Conservation (phyloP, 2,797 vertebrate species). For the Amphiprion clarkii region DNA sequence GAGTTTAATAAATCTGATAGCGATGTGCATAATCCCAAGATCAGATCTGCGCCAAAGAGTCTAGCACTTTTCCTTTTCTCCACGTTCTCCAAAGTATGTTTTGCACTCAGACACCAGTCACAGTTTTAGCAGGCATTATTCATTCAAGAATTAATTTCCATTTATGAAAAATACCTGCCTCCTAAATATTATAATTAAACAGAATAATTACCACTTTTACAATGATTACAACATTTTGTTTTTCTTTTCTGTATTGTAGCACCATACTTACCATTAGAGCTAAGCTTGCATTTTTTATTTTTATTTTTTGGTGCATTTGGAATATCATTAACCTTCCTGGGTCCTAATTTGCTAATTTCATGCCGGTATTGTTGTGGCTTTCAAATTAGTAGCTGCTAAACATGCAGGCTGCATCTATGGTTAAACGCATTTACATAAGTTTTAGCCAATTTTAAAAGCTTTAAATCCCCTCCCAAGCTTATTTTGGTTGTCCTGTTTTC, state of each 20-base stretch:
- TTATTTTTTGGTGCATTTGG: conserved; percentile 12
- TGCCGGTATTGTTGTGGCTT: conserved; percentile 28
- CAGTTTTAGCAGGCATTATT: not conserved
- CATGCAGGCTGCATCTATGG: conserved; percentile 13
- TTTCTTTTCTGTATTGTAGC: not conserved
- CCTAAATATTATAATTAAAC: conserved; percentile 24
- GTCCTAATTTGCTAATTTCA: conserved; percentile 35
- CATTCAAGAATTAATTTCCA: conserved; percentile 2
- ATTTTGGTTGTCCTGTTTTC: conserved; percentile 6
- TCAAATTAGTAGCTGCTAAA: conserved; percentile 33
- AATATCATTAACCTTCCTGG: conserved; percentile 43
- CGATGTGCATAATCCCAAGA: not conserved
- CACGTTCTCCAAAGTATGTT: not conserved
- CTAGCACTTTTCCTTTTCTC: not conserved
- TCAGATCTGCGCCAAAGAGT: not conserved
- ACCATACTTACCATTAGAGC: conserved; percentile 2
- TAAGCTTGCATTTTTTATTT: conserved; percentile 2
- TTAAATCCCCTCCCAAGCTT: not conserved
- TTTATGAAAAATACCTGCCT: conserved; percentile 3
- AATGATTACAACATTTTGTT: not conserved
- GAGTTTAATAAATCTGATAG: conserved; percentile 5
- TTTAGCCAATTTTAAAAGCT: conserved; percentile 21
- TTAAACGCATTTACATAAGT: conserved; percentile 28
- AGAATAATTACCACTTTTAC: conserved; percentile 23
- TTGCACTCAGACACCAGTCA: conserved; percentile 2